These are phyloP conservation scores for Ciconia maguari DNA, from an alignment of 2,113 vertebrate species.

Conservation along the genomic window DNA sequence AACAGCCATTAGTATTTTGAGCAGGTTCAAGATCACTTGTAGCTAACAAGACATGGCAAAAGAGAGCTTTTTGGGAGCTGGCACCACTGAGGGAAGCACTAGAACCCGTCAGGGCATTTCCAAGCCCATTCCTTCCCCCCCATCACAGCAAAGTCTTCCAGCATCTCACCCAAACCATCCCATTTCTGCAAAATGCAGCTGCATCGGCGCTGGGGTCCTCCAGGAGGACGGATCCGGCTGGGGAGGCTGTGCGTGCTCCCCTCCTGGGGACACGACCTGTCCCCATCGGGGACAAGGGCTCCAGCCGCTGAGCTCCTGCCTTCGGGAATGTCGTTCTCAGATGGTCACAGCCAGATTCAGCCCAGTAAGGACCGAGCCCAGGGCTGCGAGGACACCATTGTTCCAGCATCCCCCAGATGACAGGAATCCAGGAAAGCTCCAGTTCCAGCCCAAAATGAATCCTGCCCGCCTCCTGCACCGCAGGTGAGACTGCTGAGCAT, in stretches of 20 bases:
- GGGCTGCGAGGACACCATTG: fast-evolving
- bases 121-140: neutral
- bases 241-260: neutral
- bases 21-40: neutral
- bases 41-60: neutral
- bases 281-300: neutral
- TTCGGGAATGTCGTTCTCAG: neutral
- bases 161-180: neutral
- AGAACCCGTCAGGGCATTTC: neutral
- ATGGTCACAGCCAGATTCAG: fast-evolving
- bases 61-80: neutral
- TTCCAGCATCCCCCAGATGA: neutral
- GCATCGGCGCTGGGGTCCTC: neutral
- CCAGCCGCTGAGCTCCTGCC: neutral
- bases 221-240: neutral
- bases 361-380: neutral
- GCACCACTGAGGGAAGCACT: neutral
- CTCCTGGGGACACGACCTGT: neutral
- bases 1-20: neutral
- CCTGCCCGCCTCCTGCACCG: neutral
- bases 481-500: neutral
- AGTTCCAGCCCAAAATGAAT: neutral
- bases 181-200: neutral
- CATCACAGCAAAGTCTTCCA: neutral
- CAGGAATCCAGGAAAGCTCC: neutral